These are phyloP conservation scores for Harpalus rubripes DNA, from an alignment of 2,888 invertebrate genomes.

Conservation along the genomic window DNA sequence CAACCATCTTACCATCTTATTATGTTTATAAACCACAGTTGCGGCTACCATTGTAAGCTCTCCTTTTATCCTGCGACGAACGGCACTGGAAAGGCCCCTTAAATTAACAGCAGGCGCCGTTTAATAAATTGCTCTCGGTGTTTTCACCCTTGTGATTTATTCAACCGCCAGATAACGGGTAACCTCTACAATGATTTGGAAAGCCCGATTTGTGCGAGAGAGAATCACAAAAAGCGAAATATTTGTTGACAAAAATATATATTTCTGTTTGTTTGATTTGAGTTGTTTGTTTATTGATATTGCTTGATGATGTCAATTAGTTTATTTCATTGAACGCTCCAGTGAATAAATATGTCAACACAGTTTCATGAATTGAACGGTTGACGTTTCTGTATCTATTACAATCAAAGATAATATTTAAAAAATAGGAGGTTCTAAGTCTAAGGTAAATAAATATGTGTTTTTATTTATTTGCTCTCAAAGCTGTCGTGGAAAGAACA, in stretches of 20 bases:
- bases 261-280: not conserved
- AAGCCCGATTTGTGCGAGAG: not conserved
- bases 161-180: not conserved
- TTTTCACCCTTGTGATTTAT: constrained; percentile 35
- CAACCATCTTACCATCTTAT: not conserved
- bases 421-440: no score
- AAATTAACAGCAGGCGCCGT: constrained; percentile 51
- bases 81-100: constrained; percentile 7
- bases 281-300: not conserved
- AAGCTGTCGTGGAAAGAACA: no score
- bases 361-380: no score
- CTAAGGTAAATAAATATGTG: no score
- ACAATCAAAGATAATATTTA: no score
- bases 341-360: no score
- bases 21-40: not conserved
- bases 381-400: no score
- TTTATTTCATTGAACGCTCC: no score
- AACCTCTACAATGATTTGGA: not conserved
- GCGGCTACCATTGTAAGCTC: not conserved
- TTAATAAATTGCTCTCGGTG: constrained; percentile 33
- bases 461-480: no score
- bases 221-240: not conserved
- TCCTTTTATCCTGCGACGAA: constrained; percentile 7
- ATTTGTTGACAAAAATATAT: not conserved
- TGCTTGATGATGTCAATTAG: no score